A percentile compares a stretch with the other conserved stretches of the same genome.
These are phyloP conservation scores for Drepana falcataria DNA, from an alignment of 2,888 invertebrate species.

Conservation along the genomic window DNA sequence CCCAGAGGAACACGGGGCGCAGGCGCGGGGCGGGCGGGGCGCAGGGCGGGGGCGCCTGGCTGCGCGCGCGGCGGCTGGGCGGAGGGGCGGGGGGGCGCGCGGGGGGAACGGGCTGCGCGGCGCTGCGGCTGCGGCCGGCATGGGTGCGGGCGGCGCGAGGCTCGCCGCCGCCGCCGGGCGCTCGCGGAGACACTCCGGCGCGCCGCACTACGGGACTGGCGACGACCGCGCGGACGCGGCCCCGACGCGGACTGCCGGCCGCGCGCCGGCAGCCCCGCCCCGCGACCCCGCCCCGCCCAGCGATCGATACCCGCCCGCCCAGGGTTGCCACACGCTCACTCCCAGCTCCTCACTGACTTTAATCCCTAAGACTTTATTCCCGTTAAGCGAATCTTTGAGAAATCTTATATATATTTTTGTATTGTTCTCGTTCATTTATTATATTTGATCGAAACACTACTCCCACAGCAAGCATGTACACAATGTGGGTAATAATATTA, in stretches of 20 bases:
- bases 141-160: slow-evolving; percentile 72
- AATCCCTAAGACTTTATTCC: too few relatives aligned
- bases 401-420: too few relatives aligned
- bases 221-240: slow-evolving; percentile 76
- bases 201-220: slow-evolving; percentile 64
- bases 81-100: slow-evolving; percentile 74
- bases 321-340: slow-evolving; percentile 25
- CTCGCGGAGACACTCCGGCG: slow-evolving; percentile 70
- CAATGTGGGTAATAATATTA: too few relatives aligned
- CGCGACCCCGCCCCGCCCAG: slow-evolving; percentile 45
- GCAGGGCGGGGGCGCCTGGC: slow-evolving; percentile 50
- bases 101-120: slow-evolving; percentile 46
- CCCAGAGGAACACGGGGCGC: slow-evolving; percentile 92
- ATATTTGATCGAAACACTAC: too few relatives aligned
- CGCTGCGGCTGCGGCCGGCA: slow-evolving; percentile 51
- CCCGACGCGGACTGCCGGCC: slow-evolving; percentile 65
- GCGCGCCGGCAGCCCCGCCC: slow-evolving; percentile 47
- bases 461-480: too few relatives aligned
- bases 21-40: slow-evolving; percentile 77
- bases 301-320: slow-evolving; percentile 59
- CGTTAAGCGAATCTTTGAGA: too few relatives aligned
- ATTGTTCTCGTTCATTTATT: too few relatives aligned
- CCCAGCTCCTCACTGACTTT: slow-evolving; percentile 43
- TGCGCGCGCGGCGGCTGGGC: slow-evolving; percentile 62
- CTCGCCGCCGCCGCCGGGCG: slow-evolving; percentile 74